Conservation (phyloP, 2,113 vertebrate genomes). For the Myxocyprinus asiaticus region DNA sequence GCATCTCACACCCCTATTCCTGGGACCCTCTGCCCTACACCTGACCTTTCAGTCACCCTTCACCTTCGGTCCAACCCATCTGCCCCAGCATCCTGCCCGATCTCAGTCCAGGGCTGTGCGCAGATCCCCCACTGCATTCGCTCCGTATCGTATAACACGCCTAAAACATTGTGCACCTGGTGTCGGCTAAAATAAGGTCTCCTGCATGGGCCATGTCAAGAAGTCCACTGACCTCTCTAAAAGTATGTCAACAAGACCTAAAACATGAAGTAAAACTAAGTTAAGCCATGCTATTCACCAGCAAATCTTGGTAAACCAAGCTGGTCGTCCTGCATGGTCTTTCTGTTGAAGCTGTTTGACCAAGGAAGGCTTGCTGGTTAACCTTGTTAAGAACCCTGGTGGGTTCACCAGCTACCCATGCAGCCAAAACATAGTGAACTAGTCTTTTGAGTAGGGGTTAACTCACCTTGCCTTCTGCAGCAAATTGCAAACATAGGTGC, state of each 20-base stretch:
- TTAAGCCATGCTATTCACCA: background rate
- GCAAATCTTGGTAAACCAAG: too few relatives aligned
- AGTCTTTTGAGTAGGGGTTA: too few relatives aligned
- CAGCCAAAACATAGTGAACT: background rate
- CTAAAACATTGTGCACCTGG: conserved; percentile 74
- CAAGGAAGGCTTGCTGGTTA: too few relatives aligned
- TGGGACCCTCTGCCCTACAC: conserved; percentile 71
- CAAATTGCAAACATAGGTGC: conserved; percentile 13
- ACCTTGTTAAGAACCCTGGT: too few relatives aligned
- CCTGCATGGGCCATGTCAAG: conserved; percentile 19
- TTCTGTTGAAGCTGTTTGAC: too few relatives aligned
- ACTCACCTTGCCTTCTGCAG: background rate
- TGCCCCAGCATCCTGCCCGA: conserved; percentile 23
- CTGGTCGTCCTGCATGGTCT: too few relatives aligned
- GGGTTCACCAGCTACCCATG: too few relatives aligned
- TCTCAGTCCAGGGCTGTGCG: conserved; percentile 7
- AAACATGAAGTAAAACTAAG: conserved; percentile 12
- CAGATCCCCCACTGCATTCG: conserved; percentile 32
- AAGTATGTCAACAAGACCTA: conserved; percentile 3
- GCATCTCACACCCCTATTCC: conserved; percentile 81
- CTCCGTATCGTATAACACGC: conserved; percentile 69
- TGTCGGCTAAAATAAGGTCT: conserved; percentile 71
- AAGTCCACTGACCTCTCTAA: background rate
- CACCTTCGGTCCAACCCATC: conserved; percentile 33
- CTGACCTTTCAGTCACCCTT: conserved; percentile 73